These are phyloP conservation scores for Mesembrinibis cayennensis DNA, from an alignment of 2,113 vertebrate species.

Conservation along the genomic window DNA sequence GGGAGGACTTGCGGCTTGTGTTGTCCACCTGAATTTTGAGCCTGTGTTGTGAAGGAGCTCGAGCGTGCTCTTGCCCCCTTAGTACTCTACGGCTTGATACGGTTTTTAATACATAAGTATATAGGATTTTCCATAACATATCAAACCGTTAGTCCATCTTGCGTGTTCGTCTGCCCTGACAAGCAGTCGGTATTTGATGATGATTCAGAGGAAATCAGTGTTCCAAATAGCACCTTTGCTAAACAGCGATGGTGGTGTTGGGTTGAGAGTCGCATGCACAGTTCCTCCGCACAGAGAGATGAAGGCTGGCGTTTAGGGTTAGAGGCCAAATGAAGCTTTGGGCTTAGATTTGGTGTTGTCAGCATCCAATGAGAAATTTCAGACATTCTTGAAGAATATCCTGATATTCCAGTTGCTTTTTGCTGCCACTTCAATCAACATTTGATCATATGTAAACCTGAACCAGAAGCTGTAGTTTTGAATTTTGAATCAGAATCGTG, in stretches of 20 bases:
- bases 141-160: background rate
- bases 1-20: background rate
- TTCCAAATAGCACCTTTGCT: background rate
- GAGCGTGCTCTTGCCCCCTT: rapidly evolving
- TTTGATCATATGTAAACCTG: background rate
- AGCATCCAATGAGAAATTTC: background rate
- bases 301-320: background rate
- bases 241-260: background rate
- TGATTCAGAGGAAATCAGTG: background rate
- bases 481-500: background rate
- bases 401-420: background rate
- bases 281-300: background rate
- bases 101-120: background rate
- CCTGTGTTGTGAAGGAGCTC: background rate
- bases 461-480: background rate
- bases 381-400: background rate
- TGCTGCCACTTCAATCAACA: background rate
- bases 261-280: background rate
- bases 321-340: background rate
- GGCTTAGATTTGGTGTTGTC: background rate
- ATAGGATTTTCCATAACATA: background rate
- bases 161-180: background rate
- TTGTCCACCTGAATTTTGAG: background rate
- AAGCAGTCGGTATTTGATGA: background rate
- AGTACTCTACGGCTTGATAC: background rate